Conservation (phyloP, 2,888 invertebrate species). For the Hypena proboscidalis region DNA sequence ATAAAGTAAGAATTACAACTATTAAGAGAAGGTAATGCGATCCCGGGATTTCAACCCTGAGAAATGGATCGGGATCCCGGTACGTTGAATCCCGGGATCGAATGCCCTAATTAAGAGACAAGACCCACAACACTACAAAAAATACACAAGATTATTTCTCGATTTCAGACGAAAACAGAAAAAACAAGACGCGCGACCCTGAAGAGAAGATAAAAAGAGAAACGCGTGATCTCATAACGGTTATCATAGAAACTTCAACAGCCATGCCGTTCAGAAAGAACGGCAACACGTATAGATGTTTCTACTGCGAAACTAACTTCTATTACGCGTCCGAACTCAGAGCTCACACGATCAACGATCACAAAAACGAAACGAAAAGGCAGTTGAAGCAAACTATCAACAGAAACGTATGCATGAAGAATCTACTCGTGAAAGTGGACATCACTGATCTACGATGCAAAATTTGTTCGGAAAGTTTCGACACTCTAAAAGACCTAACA, state of each 20-base stretch:
- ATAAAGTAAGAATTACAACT: no score
- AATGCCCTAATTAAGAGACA: no score
- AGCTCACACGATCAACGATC: constrained; percentile 15
- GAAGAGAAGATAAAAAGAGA: constrained; percentile 6
- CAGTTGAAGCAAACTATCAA: constrained; percentile 9
- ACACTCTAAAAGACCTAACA: constrained; percentile 11
- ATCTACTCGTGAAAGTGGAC: constrained; percentile 27
- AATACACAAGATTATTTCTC: constrained; percentile 18
- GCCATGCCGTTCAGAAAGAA: constrained; percentile 28
- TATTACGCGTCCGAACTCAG: constrained; percentile 17
- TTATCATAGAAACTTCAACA: constrained; percentile 25
- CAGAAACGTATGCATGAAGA: constrained; percentile 14
- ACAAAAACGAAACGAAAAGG: constrained; percentile 9
- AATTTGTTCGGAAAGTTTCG: constrained; percentile 15
- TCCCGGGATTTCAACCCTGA: no score
- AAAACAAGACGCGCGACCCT: neutral
- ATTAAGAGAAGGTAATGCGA: no score
- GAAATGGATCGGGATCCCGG: no score
- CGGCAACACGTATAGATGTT: constrained; percentile 30
- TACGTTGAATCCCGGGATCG: no score
- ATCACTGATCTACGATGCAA: constrained; percentile 25
- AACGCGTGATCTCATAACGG: constrained; percentile 11
- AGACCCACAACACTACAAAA: constrained; percentile 3
- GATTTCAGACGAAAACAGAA: constrained; percentile 22
- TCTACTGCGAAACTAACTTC: constrained; percentile 23